Percentiles rank a stretch among this genome's conserved stretches.
Conservation (phyloP, 2,888 invertebrate genomes). For the Catocala fraxini region DNA sequence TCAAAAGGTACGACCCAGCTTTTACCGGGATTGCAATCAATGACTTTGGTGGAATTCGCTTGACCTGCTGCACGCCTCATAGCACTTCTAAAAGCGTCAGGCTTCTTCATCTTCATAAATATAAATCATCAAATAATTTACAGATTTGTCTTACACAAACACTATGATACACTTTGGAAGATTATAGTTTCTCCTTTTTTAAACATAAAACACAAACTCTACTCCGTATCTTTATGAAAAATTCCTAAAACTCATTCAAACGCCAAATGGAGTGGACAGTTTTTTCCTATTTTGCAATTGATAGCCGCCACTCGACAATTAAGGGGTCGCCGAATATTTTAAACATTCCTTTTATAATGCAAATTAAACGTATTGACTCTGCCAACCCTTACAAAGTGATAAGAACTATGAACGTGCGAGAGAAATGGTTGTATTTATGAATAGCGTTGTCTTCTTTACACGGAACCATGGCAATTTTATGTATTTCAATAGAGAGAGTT, state of each 20-base stretch:
- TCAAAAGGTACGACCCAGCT: constrained; percentile 96
- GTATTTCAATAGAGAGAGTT: constrained; percentile 8
- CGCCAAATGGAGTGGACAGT: constrained; percentile 79
- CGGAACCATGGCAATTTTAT: constrained; percentile 34
- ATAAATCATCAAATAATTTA: no score
- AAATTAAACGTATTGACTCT: constrained; percentile 83
- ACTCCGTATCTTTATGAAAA: constrained; percentile 61
- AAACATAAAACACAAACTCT: constrained; percentile 4
- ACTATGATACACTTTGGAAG: no score
- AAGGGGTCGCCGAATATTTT: constrained; percentile 80
- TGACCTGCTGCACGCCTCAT: constrained; percentile 90
- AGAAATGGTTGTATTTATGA: constrained; percentile 19
- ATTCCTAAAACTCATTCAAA: constrained; percentile 72
- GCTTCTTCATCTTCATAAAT: constrained; percentile 90
- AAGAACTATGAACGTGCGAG: constrained; percentile 36
- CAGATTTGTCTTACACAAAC: no score
- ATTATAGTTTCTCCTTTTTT: no score
- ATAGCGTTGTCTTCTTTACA: constrained; percentile 22
- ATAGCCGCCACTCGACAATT: constrained; percentile 82
- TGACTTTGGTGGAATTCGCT: constrained; percentile 91
- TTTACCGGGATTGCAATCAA: constrained; percentile 95
- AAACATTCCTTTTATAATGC: constrained; percentile 83
- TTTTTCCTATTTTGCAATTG: constrained; percentile 84
- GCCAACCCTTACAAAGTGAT: constrained; percentile 36
- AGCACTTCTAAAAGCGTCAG: constrained; percentile 93